Evolutionary conservation across 2,888 invertebrate genomes (phyloP).

Genomic region (Tachystola acroxantha): DNA sequence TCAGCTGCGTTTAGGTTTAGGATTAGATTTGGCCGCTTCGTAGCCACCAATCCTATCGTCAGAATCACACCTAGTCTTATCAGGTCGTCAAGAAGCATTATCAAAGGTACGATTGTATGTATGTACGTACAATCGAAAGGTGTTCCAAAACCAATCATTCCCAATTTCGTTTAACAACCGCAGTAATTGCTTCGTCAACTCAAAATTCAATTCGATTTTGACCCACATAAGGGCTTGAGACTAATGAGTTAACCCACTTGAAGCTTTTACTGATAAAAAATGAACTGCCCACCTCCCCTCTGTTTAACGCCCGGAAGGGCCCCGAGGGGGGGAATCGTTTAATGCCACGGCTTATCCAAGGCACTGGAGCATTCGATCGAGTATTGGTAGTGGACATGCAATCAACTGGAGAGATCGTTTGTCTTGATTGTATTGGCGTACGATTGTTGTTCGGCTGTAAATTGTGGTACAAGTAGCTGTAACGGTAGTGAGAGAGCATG

Average conservation of each 20-base stretch:
- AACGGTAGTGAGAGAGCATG: constrained; percentile 27
- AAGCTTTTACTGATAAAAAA: too few relatives aligned
- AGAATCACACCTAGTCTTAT: too few relatives aligned
- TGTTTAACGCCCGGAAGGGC: too few relatives aligned
- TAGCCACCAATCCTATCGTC: too few relatives aligned
- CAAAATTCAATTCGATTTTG: constrained; percentile 27
- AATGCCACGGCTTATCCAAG: too few relatives aligned
- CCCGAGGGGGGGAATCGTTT: too few relatives aligned
- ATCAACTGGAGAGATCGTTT: constrained; percentile 48
- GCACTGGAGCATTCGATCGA: constrained; percentile 23
- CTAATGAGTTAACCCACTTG: constrained; percentile 42
- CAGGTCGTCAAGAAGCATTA: too few relatives aligned
- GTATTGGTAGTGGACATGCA: constrained; percentile 34
- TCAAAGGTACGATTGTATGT: too few relatives aligned
- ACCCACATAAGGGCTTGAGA: constrained; percentile 20
- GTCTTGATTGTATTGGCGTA: constrained; percentile 46
- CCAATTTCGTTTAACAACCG: constrained; percentile 5
- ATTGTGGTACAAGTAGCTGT: constrained; percentile 23
- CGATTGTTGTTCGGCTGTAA: constrained; percentile 36
- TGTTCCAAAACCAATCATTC: constrained; percentile 1
- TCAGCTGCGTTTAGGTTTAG: too few relatives aligned
- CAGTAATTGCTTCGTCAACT: constrained; percentile 14
- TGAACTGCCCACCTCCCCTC: too few relatives aligned
- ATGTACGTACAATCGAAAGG: too few relatives aligned
- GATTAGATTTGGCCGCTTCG: too few relatives aligned